Conservation (phyloP, 1,140 invertebrate genomes). For the Hycleus cichorii region DNA sequence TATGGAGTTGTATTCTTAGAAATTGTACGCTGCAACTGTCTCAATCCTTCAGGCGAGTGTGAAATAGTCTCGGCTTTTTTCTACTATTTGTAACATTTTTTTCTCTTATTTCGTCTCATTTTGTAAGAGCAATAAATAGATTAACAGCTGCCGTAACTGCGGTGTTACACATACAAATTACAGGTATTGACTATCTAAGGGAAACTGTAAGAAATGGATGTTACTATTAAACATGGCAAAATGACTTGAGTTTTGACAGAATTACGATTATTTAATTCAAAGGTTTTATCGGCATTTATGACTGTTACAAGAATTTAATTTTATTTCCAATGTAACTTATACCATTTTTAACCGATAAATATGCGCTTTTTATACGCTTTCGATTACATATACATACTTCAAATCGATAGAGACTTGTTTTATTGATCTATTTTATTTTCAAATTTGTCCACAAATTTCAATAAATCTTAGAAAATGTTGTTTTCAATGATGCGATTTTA, state of each 20-base stretch:
- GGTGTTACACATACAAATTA: constrained; percentile 36
- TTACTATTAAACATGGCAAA: constrained; percentile 23
- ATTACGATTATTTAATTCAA: constrained; percentile 32
- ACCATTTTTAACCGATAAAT: too few species aligned
- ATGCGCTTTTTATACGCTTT: too few species aligned
- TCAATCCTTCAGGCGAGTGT: constrained; percentile 32
- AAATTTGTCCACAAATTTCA: too few species aligned
- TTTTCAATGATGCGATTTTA: too few species aligned
- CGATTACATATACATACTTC: too few species aligned
- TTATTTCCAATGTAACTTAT: too few species aligned
- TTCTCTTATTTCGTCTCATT: constrained; percentile 15
- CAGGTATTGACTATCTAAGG: constrained; percentile 31
- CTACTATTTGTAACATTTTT: too few species aligned
- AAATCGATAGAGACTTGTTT: too few species aligned
- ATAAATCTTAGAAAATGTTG: too few species aligned
- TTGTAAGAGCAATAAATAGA: constrained; percentile 25
- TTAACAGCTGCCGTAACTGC: constrained; percentile 20
- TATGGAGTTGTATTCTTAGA: constrained; percentile 14
- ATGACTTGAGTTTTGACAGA: constrained; percentile 27
- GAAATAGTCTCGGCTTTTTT: constrained; percentile 26
- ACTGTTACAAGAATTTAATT: too few species aligned
- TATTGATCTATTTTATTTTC: too few species aligned
- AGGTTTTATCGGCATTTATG: neutral
- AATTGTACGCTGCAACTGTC: constrained; percentile 28
- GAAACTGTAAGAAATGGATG: constrained; percentile 17